Percentiles rank a stretch among this genome's conserved stretches.
Conservation (phyloP, 2,797 vertebrate genomes). For the Danio tinwini region DNA sequence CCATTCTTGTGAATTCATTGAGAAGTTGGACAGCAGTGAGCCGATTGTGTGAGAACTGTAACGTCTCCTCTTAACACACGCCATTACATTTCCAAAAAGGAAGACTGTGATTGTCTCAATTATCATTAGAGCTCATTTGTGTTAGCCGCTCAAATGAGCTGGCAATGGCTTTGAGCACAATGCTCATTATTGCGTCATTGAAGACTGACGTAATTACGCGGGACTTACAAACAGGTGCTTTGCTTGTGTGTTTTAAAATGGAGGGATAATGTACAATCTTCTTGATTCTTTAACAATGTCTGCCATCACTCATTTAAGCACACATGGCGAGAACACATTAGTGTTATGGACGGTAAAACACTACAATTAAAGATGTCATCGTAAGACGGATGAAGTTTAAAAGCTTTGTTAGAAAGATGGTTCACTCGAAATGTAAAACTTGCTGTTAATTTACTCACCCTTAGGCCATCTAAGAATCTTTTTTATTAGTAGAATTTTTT, state of each 20-base stretch:
- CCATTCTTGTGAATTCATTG: not conserved
- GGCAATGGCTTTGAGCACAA: constrained; percentile 32
- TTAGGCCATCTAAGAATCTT: too few species aligned
- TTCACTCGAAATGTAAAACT: too few species aligned
- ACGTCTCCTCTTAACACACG: not conserved
- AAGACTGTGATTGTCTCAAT: constrained; percentile 34
- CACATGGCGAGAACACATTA: constrained; percentile 26
- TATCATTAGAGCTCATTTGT: constrained; percentile 41
- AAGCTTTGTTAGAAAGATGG: constrained; percentile 9
- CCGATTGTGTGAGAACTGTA: not conserved
- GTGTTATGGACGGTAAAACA: constrained; percentile 38
- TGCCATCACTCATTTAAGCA: constrained; percentile 40
- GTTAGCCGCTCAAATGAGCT: not conserved
- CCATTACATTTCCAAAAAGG: constrained; percentile 26
- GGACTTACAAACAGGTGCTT: constrained; percentile 16
- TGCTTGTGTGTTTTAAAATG: constrained; percentile 16
- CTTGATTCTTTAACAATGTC: constrained; percentile 35
- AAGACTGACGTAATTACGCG: constrained; percentile 34
- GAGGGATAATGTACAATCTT: constrained; percentile 25
- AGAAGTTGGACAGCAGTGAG: not conserved
- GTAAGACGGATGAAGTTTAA: constrained; percentile 33
- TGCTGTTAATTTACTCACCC: too few species aligned
- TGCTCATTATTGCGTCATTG: constrained; percentile 27
- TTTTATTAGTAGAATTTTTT: too few species aligned
- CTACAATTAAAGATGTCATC: constrained; percentile 22